A percentile compares a stretch with the other conserved stretches of the same genome.
Conservation (phyloP, 2,888 invertebrate species). For the Stenodema calcarata region DNA sequence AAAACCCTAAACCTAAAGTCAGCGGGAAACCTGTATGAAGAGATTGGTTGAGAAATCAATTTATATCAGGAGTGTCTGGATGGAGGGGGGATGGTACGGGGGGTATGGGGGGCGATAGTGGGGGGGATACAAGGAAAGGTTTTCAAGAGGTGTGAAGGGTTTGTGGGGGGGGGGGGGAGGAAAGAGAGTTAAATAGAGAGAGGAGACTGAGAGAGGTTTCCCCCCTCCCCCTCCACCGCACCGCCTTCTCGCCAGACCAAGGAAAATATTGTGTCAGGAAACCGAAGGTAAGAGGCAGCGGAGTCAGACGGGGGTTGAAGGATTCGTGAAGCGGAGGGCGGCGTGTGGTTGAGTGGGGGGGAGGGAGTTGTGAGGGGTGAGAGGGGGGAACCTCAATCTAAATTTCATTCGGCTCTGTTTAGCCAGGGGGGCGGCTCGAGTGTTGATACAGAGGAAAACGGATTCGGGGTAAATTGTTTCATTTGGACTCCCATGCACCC, state of each 20-base stretch:
- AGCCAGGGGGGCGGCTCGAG: conserved; percentile 50
- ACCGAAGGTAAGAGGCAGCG: conserved; percentile 24
- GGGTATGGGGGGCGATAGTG: too few species aligned
- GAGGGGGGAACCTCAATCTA: conserved; percentile 61
- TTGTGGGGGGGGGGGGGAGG: background rate
- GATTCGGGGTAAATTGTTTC: conserved; percentile 53
- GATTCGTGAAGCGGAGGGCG: background rate
- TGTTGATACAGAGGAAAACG: conserved; percentile 54
- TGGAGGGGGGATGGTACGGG: too few species aligned
- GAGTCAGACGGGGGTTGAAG: background rate
- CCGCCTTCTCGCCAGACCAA: conserved; percentile 43
- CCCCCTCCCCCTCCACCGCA: background rate
- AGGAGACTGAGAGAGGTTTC: background rate
- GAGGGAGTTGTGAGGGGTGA: background rate
- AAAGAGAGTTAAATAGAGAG: background rate
- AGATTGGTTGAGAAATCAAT: conserved; percentile 35
- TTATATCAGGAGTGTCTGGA: background rate
- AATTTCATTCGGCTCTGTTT: conserved; percentile 60
- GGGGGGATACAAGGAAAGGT: background rate
- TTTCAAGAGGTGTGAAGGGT: background rate
- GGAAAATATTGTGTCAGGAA: conserved; percentile 64
- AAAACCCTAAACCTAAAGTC: background rate
- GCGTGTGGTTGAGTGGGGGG: background rate
- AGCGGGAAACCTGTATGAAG: background rate
- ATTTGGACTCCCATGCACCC: conserved; percentile 31